phyloP scores from a whole-genome alignment of 2,113 vertebrate species.

The Chlorodrepanis virens region DNA sequence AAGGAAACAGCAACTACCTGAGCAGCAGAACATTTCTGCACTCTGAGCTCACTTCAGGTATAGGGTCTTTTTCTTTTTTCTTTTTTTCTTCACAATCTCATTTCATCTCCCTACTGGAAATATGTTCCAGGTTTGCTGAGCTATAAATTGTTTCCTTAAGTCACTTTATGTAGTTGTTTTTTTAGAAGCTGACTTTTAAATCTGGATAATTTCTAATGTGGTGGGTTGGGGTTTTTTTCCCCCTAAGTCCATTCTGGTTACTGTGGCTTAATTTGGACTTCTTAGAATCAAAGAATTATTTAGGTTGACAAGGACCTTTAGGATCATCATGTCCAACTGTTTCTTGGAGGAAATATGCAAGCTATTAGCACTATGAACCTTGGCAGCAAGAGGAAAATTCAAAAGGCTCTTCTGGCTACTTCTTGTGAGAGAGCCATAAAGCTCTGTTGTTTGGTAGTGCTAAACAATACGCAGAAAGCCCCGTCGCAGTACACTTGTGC shows the following conservation, averaged over 20 bases:
- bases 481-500: not conserved
- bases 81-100: fast-evolving
- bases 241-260: not conserved
- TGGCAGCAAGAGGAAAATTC: not conserved
- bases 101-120: not conserved
- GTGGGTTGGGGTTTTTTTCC: fast-evolving
- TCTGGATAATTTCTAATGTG: not conserved
- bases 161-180: not conserved
- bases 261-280: not conserved
- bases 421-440: not conserved
- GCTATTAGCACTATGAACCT: not conserved
- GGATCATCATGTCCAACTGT: not conserved
- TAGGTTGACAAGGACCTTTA: not conserved
- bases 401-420: not conserved
- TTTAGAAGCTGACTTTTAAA: not conserved
- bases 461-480: not conserved
- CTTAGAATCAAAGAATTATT: not conserved
- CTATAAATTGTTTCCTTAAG: not conserved
- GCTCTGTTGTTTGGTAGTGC: not conserved
- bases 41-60: not conserved
- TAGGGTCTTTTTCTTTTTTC: fast-evolving
- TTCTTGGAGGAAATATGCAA: not conserved
- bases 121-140: not conserved
- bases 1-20: not conserved
- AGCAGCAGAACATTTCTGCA: not conserved